A percentile compares a stretch with the other conserved stretches of the same genome.
Evolutionary conservation across 2,888 invertebrate genomes (phyloP).

Genomic region (Synergus laeviventris): DNA sequence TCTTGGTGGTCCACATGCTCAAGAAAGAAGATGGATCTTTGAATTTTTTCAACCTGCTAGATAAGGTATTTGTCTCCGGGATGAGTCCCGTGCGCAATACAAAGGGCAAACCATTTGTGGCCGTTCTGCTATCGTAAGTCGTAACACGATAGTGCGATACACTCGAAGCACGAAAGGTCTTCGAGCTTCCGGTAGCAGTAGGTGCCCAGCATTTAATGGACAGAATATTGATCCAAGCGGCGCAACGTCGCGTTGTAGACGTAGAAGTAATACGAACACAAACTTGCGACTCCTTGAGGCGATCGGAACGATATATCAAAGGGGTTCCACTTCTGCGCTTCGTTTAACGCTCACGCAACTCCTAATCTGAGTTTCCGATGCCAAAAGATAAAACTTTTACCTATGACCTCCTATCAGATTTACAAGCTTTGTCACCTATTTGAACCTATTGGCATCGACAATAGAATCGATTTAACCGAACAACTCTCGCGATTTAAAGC

Average conservation of each 20-base stretch:
- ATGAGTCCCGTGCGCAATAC: constrained; percentile 29
- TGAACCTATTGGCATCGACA: background rate
- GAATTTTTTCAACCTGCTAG: background rate
- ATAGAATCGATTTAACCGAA: background rate
- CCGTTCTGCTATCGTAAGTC: constrained; percentile 24
- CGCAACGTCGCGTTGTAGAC: constrained; percentile 13
- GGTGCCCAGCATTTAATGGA: constrained; percentile 37
- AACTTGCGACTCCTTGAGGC: constrained; percentile 9
- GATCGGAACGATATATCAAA: constrained; percentile 22
- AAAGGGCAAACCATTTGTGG: constrained; percentile 32
- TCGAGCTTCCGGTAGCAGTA: constrained; percentile 14
- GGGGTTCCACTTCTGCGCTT: constrained; percentile 29
- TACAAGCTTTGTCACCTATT: constrained; percentile 6
- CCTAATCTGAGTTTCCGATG: constrained; percentile 23
- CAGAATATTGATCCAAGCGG: constrained; percentile 38
- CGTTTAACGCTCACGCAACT: constrained; percentile 3
- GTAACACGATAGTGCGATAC: constrained; percentile 36
- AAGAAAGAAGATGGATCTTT: background rate
- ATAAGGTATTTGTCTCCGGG: constrained; percentile 9
- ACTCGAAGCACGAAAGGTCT: constrained; percentile 29
- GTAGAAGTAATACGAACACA: constrained; percentile 15
- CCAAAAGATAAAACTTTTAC: background rate
- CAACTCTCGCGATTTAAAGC: background rate
- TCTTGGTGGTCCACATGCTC: background rate
- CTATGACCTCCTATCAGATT: background rate